Conservation (phyloP, 2,113 vertebrate species). For the Coreoperca whiteheadi region DNA sequence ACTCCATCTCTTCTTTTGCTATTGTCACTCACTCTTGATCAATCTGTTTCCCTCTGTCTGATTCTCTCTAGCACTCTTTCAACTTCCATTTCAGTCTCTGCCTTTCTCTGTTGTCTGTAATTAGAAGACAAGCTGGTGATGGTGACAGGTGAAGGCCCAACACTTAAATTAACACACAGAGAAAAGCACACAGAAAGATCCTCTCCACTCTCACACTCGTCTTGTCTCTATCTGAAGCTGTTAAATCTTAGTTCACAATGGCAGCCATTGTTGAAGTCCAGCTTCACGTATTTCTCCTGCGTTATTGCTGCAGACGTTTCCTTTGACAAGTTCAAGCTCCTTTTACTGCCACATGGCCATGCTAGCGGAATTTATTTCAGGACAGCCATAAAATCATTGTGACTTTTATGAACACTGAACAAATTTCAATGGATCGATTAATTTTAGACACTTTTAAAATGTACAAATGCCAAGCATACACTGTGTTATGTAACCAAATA, state of each 20-base stretch:
- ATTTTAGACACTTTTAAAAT: conserved; percentile 2
- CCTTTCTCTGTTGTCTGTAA: conserved; percentile 28
- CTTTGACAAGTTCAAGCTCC: conserved; percentile 25
- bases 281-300: conserved; percentile 24
- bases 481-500: neutral
- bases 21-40: conserved; percentile 17
- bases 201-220: conserved; percentile 9
- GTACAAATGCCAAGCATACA: neutral
- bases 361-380: conserved; percentile 41
- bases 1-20: conserved; percentile 2
- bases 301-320: conserved; percentile 36
- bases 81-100: conserved; percentile 10
- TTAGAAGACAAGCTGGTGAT: conserved; percentile 27
- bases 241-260: neutral
- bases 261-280: conserved; percentile 2
- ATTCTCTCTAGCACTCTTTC: conserved; percentile 13
- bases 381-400: conserved; percentile 29
- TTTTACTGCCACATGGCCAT: conserved; percentile 22
- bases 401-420: conserved; percentile 35
- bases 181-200: conserved; percentile 16
- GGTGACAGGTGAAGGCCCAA: conserved; percentile 53
- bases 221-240: conserved; percentile 19
- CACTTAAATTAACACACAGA: conserved; percentile 17
- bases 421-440: conserved; percentile 16
- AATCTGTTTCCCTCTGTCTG: neutral